These are phyloP conservation scores for Andricus curvator DNA, from an alignment of 2,888 invertebrate species.

Conservation along the genomic window DNA sequence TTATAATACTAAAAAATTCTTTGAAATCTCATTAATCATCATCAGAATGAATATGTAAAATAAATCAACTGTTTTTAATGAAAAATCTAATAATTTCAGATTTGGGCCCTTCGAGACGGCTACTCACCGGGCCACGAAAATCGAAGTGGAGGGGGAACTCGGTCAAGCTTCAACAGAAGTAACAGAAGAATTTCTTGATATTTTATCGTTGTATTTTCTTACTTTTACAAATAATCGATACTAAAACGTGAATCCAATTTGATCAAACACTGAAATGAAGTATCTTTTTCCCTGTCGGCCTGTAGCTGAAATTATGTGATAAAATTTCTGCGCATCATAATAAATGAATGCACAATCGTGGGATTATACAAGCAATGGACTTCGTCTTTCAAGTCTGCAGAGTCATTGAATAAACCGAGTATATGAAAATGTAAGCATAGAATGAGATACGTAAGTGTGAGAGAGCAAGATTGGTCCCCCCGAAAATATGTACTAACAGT, in stretches of 20 bases:
- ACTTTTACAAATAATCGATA: background rate
- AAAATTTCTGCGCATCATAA: background rate
- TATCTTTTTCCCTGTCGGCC: background rate
- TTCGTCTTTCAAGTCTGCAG: background rate
- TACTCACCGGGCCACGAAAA: no score
- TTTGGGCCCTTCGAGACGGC: no score
- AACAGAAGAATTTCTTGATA: background rate
- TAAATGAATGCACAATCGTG: background rate
- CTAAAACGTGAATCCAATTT: background rate
- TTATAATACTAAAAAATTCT: no score
- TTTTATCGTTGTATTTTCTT: background rate
- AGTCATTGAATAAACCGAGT: slow-evolving; percentile 13
- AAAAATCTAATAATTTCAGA: no score
- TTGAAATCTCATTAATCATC: no score
- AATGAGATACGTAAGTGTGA: background rate
- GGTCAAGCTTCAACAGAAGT: no score
- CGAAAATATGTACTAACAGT: slow-evolving; percentile 54
- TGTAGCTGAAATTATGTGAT: background rate
- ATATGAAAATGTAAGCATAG: slow-evolving; percentile 31
- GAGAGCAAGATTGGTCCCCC: slow-evolving; percentile 49
- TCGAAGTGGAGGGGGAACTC: no score
- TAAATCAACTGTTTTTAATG: no score
- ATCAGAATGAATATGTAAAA: no score
- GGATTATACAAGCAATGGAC: slow-evolving; percentile 18
- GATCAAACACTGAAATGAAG: no score